phyloP scores from a whole-genome alignment of 2,888 invertebrate species.

The Rutpela maculata region DNA sequence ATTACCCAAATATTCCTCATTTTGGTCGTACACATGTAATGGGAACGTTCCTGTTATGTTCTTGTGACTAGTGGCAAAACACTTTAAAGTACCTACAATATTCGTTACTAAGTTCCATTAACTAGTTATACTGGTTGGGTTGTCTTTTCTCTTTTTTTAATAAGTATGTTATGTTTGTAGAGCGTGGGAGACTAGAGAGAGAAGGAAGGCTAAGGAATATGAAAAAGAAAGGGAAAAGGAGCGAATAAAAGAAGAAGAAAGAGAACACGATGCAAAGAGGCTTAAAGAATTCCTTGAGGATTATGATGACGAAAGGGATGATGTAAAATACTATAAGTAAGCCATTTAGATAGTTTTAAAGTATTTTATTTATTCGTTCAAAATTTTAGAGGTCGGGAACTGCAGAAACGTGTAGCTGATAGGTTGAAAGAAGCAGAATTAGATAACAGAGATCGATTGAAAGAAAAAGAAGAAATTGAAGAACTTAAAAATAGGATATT shows the following conservation, averaged over 20 bases:
- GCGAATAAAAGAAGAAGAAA: conserved; percentile 88
- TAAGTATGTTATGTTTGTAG: conserved; percentile 67
- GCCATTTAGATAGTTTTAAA: conserved; percentile 55
- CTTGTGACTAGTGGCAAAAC: too few relatives aligned
- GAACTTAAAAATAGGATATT: conserved; percentile 87
- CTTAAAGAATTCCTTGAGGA: conserved; percentile 99
- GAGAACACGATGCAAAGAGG: conserved; percentile 93
- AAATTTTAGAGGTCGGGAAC: conserved; percentile 83
- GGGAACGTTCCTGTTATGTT: too few relatives aligned
- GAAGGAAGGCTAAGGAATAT: conserved; percentile 92
- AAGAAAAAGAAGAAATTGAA: conserved; percentile 92
- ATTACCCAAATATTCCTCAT: too few relatives aligned
- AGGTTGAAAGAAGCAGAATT: conserved; percentile 94
- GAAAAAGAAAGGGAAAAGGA: conserved; percentile 92
- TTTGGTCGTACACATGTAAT: too few relatives aligned
- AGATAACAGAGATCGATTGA: conserved; percentile 92
- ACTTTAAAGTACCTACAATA: too few relatives aligned
- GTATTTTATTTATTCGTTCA: conserved; percentile 29
- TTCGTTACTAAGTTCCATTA: too few relatives aligned
- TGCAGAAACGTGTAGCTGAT: conserved; percentile 92
- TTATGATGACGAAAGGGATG: conserved; percentile 98
- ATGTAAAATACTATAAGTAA: conserved; percentile 96
- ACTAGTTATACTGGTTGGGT: too few relatives aligned
- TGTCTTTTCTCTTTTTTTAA: too few relatives aligned
- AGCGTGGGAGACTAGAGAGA: conserved; percentile 92